Evolutionary conservation across 2,797 vertebrate genomes (phyloP).

Genomic region (Enoplosus armatus): DNA sequence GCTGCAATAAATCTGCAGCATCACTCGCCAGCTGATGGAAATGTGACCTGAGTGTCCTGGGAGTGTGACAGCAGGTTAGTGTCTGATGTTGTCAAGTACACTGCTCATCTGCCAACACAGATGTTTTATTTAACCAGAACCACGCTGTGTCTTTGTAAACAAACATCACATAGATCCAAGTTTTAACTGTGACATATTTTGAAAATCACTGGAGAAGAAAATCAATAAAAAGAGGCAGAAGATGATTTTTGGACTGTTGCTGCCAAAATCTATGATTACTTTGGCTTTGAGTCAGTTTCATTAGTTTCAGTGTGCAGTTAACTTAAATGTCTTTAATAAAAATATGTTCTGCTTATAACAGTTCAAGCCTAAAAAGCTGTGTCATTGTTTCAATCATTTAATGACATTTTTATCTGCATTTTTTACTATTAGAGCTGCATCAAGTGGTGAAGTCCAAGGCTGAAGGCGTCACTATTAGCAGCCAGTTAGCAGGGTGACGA

Average conservation of each 20-base stretch:
- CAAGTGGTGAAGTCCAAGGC: neutral
- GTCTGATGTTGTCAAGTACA: neutral
- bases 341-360: neutral
- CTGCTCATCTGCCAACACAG: slow-evolving; percentile 1
- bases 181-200: slow-evolving; percentile 4
- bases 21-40: slow-evolving; percentile 38
- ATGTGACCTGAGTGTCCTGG: slow-evolving; percentile 15
- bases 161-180: slow-evolving; percentile 7
- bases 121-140: slow-evolving; percentile 17
- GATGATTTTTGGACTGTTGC: slow-evolving; percentile 17
- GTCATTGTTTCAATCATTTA: slow-evolving; percentile 17
- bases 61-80: slow-evolving; percentile 10
- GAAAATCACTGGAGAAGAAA: slow-evolving; percentile 18
- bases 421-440: neutral
- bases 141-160: neutral
- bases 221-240: slow-evolving; percentile 31
- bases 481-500: too few species aligned
- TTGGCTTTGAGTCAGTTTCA: slow-evolving; percentile 45
- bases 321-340: slow-evolving; percentile 10
- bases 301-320: slow-evolving; percentile 33
- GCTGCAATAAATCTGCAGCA: slow-evolving; percentile 23
- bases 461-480: too few species aligned
- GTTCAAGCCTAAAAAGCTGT: neutral
- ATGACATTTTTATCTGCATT: slow-evolving; percentile 1
- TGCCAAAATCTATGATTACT: slow-evolving; percentile 5